Percentiles rank a stretch among this genome's conserved stretches.
These are phyloP conservation scores for Macrostomum cliftonense DNA, from an alignment of 2,888 invertebrate species.

Conservation along the genomic window DNA sequence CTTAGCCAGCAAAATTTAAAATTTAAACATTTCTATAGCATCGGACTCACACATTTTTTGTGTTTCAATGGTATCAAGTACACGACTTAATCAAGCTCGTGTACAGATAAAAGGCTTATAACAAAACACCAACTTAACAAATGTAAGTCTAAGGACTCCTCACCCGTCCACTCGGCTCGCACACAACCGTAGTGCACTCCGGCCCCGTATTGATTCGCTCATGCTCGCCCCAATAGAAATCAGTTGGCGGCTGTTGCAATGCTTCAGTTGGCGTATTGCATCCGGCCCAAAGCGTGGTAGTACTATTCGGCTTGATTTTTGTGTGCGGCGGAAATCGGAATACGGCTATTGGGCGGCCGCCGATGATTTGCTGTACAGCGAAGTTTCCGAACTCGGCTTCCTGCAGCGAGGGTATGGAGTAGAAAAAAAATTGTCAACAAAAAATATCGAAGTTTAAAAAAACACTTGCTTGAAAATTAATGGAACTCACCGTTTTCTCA, in stretches of 20 bases:
- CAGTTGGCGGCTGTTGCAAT: slow-evolving; percentile 29
- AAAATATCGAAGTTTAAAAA: background rate
- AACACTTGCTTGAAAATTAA: no score
- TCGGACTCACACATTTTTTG: no score
- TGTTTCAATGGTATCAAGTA: no score
- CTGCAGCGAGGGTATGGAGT: slow-evolving; percentile 15
- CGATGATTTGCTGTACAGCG: slow-evolving; percentile 34
- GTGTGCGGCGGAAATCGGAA: slow-evolving; percentile 30
- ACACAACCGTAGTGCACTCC: slow-evolving; percentile 34
- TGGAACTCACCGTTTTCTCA: slow-evolving; percentile 14
- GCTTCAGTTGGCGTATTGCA: slow-evolving; percentile 19
- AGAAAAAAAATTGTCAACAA: no score
- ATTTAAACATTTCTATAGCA: no score
- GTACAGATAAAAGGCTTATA: no score
- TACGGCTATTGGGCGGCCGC: slow-evolving; percentile 34
- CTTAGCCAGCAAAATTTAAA: no score
- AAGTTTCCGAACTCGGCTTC: slow-evolving; percentile 31
- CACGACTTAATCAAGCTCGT: no score
- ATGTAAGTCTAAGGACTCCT: no score
- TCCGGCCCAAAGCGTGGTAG: slow-evolving; percentile 32
- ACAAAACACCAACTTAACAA: no score
- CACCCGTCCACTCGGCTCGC: slow-evolving; percentile 34
- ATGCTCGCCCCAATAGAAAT: slow-evolving; percentile 33
- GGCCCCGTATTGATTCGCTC: slow-evolving; percentile 35
- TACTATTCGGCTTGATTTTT: slow-evolving; percentile 21